Evolutionary conservation across 1,140 invertebrate species (phyloP), one percentile per base, ranked within the genome.

Genomic region (Neodiprion lecontei): DNA sequence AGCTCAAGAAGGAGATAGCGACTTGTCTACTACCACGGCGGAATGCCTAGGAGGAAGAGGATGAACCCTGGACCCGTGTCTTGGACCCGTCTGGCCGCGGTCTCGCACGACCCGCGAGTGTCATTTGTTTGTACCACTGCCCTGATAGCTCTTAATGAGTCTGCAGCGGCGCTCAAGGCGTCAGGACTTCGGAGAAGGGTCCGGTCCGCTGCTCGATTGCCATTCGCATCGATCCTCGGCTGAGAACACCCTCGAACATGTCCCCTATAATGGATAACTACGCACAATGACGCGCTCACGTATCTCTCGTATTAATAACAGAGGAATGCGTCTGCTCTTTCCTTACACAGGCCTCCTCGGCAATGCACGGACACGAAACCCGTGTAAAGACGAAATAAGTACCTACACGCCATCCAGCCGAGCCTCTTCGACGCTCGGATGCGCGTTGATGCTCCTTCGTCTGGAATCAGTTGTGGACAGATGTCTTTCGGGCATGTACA

Each of bases 101-200:
- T 69, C 67, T 69, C 67, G 67, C 67, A 23, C 67, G 67, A 7
- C 67, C 67, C 40, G 40, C 67, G 14, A 69, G 67, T 69, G 67
- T 69, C 67, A 69, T 69, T 69, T 69, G 67, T 69, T 69, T 69
- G 67, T 69, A 69, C 67, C 67, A 69, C 67, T 69, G 67, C 67
- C 67, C 67, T 69, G 67, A 69, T 69, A 69, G 67, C 67, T 47
- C 17, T 69, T 69, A 69, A 69, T 69, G 67, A 69, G 67, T 69
- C 40, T 11, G 11, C 12, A 69, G 67, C 14, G 67, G 40, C n/a
- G 11, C 67, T 69, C 67, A 69, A 12, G 10, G 7, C 40, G 53
- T 61, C 53, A 17, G 53, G 53, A 40, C 28, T 23, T 47, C 67
- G 67, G 67, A 47, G 28, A 40, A 40, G 28, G 5, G 1, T 17